phyloP scores from a whole-genome alignment of 2,113 vertebrate species.

The Barnardius zonarius region DNA sequence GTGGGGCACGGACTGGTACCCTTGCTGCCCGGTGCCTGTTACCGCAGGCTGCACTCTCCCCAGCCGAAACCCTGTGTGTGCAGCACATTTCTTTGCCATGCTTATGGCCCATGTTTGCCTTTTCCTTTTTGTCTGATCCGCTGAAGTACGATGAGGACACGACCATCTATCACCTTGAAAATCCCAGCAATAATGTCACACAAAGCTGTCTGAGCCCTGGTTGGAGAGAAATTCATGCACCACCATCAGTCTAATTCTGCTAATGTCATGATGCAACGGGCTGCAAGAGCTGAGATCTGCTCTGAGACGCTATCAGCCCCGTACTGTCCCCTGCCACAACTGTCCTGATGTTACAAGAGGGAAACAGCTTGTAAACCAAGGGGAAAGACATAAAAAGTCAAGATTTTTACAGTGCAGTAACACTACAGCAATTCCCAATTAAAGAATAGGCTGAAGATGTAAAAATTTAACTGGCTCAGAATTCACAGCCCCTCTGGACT shows the following conservation, averaged over 20 bases:
- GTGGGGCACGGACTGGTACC: rapidly evolving
- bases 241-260: neutral
- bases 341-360: neutral
- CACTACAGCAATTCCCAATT: neutral
- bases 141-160: neutral
- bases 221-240: neutral
- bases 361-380: neutral
- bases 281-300: neutral
- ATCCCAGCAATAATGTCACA: neutral
- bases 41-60: rapidly evolving
- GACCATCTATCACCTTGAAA: neutral
- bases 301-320: neutral
- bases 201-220: neutral
- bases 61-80: rapidly evolving
- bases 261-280: neutral
- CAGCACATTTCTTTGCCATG: neutral
- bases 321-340: neutral
- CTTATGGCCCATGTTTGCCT: neutral
- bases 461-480: neutral
- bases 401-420: neutral
- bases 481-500: neutral
- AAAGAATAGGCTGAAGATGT: neutral
- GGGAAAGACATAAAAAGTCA: neutral
- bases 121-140: neutral
- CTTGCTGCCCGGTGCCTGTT: neutral